A percentile compares a stretch with the other conserved stretches of the same genome.
phyloP scores from a whole-genome alignment of 2,888 invertebrate genomes.

The Graphium colonna region DNA sequence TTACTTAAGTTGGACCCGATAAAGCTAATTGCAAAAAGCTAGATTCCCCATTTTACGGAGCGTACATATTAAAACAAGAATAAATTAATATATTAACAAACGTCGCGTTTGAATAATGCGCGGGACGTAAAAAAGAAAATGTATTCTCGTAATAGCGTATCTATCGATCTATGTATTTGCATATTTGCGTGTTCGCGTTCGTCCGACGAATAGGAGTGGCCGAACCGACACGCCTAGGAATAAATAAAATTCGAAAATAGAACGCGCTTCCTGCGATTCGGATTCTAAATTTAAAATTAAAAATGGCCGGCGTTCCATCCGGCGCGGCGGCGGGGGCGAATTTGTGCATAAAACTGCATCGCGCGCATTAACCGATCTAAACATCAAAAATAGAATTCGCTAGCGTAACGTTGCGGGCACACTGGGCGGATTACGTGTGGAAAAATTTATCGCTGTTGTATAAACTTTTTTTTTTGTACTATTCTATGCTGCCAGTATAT shows the following conservation, averaged over 20 bases:
- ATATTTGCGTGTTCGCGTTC: slow-evolving; percentile 23
- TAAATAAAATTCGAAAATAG: slow-evolving; percentile 70
- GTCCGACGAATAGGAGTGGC: slow-evolving; percentile 43
- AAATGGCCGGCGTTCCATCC: slow-evolving; percentile 56
- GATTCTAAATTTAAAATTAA: slow-evolving; percentile 68
- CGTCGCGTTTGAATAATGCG: slow-evolving; percentile 2
- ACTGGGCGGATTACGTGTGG: slow-evolving; percentile 26
- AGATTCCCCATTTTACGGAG: too few species aligned
- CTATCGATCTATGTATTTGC: slow-evolving; percentile 20
- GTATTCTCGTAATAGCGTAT: slow-evolving; percentile 17
- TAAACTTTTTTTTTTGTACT: neutral
- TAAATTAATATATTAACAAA: neutral
- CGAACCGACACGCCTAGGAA: slow-evolving; percentile 61
- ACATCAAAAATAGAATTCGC: slow-evolving; percentile 76
- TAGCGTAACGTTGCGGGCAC: slow-evolving; percentile 45
- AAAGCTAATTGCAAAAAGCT: too few species aligned
- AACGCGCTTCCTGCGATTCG: slow-evolving; percentile 66
- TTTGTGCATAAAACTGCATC: slow-evolving; percentile 78
- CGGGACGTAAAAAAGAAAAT: slow-evolving; percentile 15
- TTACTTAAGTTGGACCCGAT: too few species aligned
- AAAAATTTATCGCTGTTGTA: neutral
- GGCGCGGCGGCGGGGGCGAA: slow-evolving; percentile 53
- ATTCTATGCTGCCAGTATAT: neutral
- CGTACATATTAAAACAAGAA: neutral
- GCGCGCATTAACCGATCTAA: slow-evolving; percentile 72